phyloP scores from a whole-genome alignment of 2,797 vertebrate species.

The Platyrinchus mystaceus region DNA sequence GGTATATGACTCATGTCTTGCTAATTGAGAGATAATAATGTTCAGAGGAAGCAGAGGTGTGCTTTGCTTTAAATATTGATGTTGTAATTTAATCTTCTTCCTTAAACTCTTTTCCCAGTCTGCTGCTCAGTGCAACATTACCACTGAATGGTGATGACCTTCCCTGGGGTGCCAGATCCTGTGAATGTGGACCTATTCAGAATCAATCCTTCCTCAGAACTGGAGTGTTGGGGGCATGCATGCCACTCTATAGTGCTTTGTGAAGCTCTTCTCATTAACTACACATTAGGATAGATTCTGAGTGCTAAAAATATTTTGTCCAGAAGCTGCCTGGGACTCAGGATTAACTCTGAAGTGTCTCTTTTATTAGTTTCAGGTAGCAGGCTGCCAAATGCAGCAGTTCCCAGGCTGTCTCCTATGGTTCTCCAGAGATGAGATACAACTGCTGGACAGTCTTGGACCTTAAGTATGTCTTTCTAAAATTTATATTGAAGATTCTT shows the following conservation, averaged over 20 bases:
- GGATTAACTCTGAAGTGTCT: neutral
- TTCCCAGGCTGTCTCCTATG: neutral
- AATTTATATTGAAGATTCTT: neutral
- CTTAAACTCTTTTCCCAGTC: neutral
- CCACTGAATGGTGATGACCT: neutral
- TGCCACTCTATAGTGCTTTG: neutral
- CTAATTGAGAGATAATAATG: neutral
- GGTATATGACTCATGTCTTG: neutral
- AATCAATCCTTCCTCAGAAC: neutral
- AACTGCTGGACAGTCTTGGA: neutral
- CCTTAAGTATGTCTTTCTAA: neutral
- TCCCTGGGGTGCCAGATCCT: neutral
- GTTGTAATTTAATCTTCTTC: neutral
- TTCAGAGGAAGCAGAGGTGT: neutral
- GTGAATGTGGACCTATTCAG: neutral
- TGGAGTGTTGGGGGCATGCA: neutral
- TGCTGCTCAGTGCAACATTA: neutral
- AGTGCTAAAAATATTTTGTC: neutral
- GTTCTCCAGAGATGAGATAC: neutral
- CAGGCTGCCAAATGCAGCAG: neutral
- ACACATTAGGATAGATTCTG: neutral
- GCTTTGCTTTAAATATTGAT: neutral
- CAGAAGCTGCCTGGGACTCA: neutral
- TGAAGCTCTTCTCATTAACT: neutral
- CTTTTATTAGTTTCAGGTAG: neutral